These are phyloP conservation scores for Orchestes rusci DNA, from an alignment of 2,888 invertebrate species.

Conservation along the genomic window DNA sequence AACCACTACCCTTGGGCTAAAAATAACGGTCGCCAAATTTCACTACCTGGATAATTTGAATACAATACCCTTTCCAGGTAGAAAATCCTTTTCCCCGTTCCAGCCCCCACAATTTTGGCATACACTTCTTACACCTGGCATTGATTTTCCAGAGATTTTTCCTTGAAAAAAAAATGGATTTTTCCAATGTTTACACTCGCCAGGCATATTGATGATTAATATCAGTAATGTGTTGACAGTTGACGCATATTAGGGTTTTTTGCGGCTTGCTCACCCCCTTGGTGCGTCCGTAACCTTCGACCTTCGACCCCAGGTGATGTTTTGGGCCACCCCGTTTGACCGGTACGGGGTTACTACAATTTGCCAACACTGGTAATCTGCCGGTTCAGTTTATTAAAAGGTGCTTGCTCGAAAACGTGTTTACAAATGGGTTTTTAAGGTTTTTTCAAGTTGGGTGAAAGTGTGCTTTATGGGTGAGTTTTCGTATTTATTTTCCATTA, in stretches of 20 bases:
- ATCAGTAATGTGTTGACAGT: conserved; percentile 46
- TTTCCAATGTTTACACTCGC: not conserved
- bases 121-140: conserved; percentile 11
- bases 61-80: conserved; percentile 37
- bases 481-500: too few relatives aligned
- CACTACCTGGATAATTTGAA: conserved; percentile 15
- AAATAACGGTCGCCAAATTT: conserved; percentile 9
- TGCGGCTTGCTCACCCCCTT: conserved; percentile 46
- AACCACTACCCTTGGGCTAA: not conserved
- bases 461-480: too few relatives aligned
- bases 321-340: conserved; percentile 37
- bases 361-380: conserved; percentile 37
- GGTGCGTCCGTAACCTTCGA: conserved; percentile 38
- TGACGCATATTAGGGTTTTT: conserved; percentile 44
- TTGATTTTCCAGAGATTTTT: not conserved
- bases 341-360: conserved; percentile 35
- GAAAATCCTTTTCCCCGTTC: conserved; percentile 33
- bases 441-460: too few relatives aligned
- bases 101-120: conserved; percentile 17
- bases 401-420: conserved; percentile 16
- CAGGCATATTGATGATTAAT: conserved; percentile 41
- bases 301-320: conserved; percentile 38
- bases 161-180: not conserved
- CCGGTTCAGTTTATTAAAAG: conserved; percentile 22
- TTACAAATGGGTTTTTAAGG: conserved; percentile 15